Evolutionary conservation across 2,888 invertebrate genomes (phyloP).

Genomic region (Agrochola lychnidis): DNA sequence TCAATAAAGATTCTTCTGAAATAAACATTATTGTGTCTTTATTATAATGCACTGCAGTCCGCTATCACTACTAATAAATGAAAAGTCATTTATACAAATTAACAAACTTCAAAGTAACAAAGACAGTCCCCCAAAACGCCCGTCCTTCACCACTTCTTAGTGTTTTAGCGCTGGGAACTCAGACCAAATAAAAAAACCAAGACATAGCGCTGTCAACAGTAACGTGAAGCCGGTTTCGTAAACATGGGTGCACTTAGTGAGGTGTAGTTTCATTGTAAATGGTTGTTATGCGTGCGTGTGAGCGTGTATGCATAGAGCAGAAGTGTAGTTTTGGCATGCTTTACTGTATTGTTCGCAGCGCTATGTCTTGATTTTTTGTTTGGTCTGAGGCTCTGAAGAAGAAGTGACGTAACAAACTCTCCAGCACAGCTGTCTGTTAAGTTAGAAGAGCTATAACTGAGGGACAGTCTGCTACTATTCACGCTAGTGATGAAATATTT

Average conservation of each 20-base stretch:
- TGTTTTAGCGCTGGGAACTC: background rate
- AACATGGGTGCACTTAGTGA: too few relatives aligned
- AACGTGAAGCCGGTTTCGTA: too few relatives aligned
- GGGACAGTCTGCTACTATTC: background rate
- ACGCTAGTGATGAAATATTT: background rate
- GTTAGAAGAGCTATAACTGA: background rate
- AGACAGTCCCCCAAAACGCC: background rate
- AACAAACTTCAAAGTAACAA: background rate
- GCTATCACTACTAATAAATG: background rate
- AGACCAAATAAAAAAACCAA: too few relatives aligned
- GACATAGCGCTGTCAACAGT: too few relatives aligned
- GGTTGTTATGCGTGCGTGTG: too few relatives aligned
- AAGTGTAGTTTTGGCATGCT: too few relatives aligned
- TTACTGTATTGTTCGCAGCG: too few relatives aligned
- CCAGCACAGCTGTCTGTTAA: background rate
- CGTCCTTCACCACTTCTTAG: background rate
- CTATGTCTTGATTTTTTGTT: too few relatives aligned
- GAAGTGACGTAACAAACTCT: background rate
- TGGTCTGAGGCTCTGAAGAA: background rate
- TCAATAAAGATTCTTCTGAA: constrained; percentile 20
- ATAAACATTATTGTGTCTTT: constrained; percentile 14
- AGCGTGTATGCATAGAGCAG: too few relatives aligned
- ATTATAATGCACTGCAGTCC: background rate
- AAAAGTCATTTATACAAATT: background rate
- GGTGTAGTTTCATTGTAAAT: too few relatives aligned